Evolutionary conservation across 2,113 vertebrate genomes (phyloP).

Genomic region (Pygoscelis adeliae): DNA sequence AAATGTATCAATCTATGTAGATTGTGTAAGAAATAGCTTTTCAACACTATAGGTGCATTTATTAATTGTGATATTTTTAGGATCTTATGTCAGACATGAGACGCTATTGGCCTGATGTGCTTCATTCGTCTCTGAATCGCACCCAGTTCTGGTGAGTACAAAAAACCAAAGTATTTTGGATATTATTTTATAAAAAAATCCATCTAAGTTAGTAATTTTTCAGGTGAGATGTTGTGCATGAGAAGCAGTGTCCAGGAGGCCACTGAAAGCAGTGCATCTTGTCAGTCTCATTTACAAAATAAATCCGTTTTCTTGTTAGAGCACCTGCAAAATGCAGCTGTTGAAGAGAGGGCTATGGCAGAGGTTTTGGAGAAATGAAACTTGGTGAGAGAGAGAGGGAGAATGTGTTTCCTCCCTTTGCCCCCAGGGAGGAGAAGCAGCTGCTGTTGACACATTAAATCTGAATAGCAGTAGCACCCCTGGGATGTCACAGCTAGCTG

Average conservation of each 20-base stretch:
- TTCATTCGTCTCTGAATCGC: conserved; percentile 66
- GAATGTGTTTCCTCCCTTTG: background rate
- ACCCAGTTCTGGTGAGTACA: conserved; percentile 77
- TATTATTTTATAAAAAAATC: background rate
- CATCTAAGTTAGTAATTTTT: background rate
- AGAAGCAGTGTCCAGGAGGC: background rate
- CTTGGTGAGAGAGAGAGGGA: background rate
- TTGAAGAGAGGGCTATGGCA: background rate
- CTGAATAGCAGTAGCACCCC: background rate
- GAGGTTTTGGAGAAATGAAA: background rate
- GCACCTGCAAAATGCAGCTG: background rate
- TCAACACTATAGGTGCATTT: background rate
- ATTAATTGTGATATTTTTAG: conserved; percentile 42
- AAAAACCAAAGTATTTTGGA: no score
- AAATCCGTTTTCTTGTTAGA: background rate
- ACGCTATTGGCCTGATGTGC: conserved; percentile 76
- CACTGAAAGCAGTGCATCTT: background rate
- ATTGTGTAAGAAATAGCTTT: background rate
- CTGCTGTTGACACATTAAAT: background rate
- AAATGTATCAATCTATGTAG: background rate
- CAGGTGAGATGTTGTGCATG: background rate
- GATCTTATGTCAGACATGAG: conserved; percentile 76
- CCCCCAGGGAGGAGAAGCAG: background rate
- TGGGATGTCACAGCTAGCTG: background rate
- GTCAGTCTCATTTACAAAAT: background rate